Evolutionary conservation across 2,113 vertebrate species (phyloP), one percentile per base, ranked within the genome.

Genomic region (Eleginops maclovinus): DNA sequence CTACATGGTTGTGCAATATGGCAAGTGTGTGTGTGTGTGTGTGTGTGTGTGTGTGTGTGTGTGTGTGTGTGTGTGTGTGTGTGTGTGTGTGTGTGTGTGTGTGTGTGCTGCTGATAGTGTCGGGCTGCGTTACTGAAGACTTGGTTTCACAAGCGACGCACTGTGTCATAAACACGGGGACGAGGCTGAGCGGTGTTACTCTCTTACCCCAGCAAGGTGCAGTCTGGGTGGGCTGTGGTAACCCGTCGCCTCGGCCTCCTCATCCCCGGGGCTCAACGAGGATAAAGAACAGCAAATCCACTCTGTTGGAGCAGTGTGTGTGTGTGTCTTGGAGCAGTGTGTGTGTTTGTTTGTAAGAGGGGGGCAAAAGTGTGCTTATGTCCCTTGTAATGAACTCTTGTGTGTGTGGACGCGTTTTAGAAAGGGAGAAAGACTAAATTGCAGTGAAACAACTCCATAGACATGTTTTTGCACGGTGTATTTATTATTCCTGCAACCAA

Each of bases 101-200:
- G 60, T 31, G 9, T 72, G 75, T 73, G 75, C 43, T 60, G 61
- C 47, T 58, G 61, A 26, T 11, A 49, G 12, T 54, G 72, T 65
- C 49, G 62, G 43, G 72, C 62, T 64, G 15, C 46, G 54, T 56
- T 15, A 56, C 76, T 19, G 43, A 58, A 73, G 79, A 55, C 66
- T 64, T 15, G 66, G 79, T 77, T 89, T 89, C 79, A 85, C 0
- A 54, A 72, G 60, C 74, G 26, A 50, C 65, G 24, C 72, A 72
- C 55, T 21, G 44, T 77, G 72, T 58, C 66, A 72, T 90, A 90
- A 89, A 87, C 76, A 86, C 47, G 36, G 43, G 14, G 40, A 84
- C 77, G 75, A 47, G 80, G 72, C 62, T 82, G 70, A 80, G 78
- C 40, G n/a, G 61, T n/a, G 63, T 50, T 78, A 70, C 75, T 86